Percentiles rank a stretch among this genome's conserved stretches.
These are phyloP conservation scores for Conger conger DNA, from an alignment of 2,113 vertebrate genomes.

Conservation along the genomic window DNA sequence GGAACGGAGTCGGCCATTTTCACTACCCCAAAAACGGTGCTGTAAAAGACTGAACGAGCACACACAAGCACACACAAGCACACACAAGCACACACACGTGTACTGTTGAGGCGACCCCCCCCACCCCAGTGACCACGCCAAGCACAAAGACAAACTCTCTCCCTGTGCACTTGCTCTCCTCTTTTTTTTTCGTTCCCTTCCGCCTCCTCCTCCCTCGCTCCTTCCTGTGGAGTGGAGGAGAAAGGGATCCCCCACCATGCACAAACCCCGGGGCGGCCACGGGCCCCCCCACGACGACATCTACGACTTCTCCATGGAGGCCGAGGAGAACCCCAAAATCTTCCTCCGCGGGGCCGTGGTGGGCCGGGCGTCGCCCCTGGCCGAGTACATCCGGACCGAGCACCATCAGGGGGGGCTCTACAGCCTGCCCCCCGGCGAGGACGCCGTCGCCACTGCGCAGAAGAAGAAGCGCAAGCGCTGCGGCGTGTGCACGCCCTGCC, in stretches of 20 bases:
- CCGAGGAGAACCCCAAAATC: slow-evolving; percentile 54
- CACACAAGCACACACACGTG: background rate
- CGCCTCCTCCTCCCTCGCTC: background rate
- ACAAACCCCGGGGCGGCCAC: slow-evolving; percentile 37
- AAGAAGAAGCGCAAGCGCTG: slow-evolving; percentile 83
- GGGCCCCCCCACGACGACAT: slow-evolving; percentile 45
- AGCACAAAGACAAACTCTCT: background rate
- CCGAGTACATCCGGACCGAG: slow-evolving; percentile 66
- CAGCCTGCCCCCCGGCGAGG: slow-evolving; percentile 43
- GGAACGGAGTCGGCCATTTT: background rate
- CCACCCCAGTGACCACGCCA: background rate
- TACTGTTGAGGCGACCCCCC: too few relatives aligned
- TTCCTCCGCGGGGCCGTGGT: slow-evolving; percentile 33
- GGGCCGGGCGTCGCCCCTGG: slow-evolving; percentile 58
- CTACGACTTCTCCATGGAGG: slow-evolving; percentile 51
- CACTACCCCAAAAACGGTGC: too few relatives aligned
- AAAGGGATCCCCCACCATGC: slow-evolving; percentile 51
- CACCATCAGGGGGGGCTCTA: slow-evolving; percentile 67
- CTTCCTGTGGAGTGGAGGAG: background rate
- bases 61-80: background rate
- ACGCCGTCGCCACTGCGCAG: slow-evolving; percentile 29
- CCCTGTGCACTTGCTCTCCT: background rate
- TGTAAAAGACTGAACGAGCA: background rate
- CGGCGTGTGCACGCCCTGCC: slow-evolving; percentile 76
- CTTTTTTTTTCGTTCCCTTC: background rate